Base-by-base conservation (phyloP, 2,888 invertebrate species). In the Acleris holmiana region DNA sequence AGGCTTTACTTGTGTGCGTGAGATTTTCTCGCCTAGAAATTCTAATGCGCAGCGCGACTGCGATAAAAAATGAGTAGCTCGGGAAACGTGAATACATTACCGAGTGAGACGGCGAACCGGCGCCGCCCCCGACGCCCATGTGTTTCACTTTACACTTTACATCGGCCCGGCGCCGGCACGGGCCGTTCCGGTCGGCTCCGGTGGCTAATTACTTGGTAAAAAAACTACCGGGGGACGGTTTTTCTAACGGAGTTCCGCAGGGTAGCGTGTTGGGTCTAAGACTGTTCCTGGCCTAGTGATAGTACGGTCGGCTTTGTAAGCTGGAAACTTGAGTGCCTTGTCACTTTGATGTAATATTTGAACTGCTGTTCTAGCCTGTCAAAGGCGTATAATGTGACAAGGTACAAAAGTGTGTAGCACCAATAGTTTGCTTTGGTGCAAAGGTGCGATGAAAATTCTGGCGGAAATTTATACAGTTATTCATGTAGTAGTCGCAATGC, bases 1-100 rank as follows among this genome's bases (percentile, higher is more conserved):
- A 46, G 18, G 13, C 21, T 54, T 17, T 29, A 4, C 48, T 21
- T 35, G 85, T 84, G 88, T 86, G 89, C 80, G 89, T 87, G 85
- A 85, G 87, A 88, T 89, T 92, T 91, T 90, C 91, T 91, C 91
- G 91, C 89, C 86, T 90, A 86, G 88, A 91, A 92, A 92, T 90
- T 91, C 84, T 91, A 92, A 92, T 90, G 90, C 89, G 86, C 82
- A 83, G 91, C 89, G 91, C 85, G 91, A 91, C 86, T 88, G 90
- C 89, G 91, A 92, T 92, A 92, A 92, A 91, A 91, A 91, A 92
- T 89, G 91, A 89, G 85, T 82, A 82, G 84, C 83, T 79, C 84
- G 86, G 87, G 85, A 90, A 91, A 88, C 85, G 85, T 91, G 91
- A 84, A 91, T 91, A 91, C 85, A 91, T 91, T 91, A 91, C 76